A percentile compares a stretch with the other conserved stretches of the same genome.
Conservation (phyloP, 2,113 vertebrate species). For the Dipodomys spectabilis region DNA sequence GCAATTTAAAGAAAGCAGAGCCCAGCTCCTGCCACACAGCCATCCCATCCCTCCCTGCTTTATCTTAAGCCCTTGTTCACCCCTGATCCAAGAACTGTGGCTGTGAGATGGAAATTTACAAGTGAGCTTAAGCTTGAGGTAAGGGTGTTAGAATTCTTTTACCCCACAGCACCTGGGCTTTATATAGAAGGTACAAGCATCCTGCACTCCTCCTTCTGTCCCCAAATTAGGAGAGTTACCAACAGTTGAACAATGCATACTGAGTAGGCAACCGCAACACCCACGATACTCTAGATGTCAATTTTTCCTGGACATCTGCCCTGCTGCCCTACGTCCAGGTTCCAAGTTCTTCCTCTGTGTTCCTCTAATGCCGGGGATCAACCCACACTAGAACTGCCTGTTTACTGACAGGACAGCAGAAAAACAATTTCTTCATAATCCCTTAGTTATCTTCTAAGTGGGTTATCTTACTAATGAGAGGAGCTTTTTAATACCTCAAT, state of each 20-base stretch:
- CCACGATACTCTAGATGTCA: not conserved
- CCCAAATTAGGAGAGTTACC: not conserved
- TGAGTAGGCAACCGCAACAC: not conserved
- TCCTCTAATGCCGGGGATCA: not conserved
- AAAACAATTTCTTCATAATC: conserved; percentile 10
- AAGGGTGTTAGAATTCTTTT: not conserved
- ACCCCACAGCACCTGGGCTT: not conserved
- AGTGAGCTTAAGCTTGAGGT: not conserved
- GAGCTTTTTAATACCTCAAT: not conserved
- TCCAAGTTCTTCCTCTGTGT: not conserved
- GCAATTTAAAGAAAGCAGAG: not conserved
- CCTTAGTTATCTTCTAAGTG: not conserved
- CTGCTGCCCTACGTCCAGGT: not conserved
- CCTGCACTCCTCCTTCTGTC: not conserved
- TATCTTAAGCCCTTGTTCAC: not conserved
- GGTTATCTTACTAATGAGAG: not conserved
- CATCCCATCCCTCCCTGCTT: not conserved
- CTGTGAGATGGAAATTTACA: not conserved
- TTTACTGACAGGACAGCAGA: not conserved
- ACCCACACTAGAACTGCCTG: not conserved
- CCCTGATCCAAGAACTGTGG: not conserved
- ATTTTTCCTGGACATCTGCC: conserved; percentile 21
- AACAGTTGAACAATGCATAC: not conserved
- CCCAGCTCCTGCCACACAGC: not conserved
- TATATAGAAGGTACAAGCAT: not conserved